Conservation (phyloP, 2,113 vertebrate species). For the Anguilla rostrata region DNA sequence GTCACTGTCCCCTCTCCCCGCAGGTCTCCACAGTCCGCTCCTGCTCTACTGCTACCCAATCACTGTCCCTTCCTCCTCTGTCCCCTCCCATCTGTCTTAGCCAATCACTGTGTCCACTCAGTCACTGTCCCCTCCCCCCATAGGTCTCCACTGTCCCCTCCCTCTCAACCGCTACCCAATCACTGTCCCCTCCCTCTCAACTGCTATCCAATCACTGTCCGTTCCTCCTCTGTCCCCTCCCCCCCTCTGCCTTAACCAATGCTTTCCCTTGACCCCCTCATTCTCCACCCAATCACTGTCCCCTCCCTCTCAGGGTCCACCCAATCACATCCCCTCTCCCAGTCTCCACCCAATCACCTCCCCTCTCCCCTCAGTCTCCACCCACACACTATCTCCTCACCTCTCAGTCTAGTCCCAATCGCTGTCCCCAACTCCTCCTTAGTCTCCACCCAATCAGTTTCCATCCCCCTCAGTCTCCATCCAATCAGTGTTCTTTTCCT, state of each 20-base stretch:
- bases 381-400: conserved; percentile 32
- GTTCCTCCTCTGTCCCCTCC: background rate
- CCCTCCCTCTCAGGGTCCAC: conserved; percentile 24
- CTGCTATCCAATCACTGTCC: no score
- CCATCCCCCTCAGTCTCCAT: no score
- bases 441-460: conserved; percentile 48
- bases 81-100: no score
- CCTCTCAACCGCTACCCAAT: no score
- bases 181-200: no score
- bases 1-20: no score
- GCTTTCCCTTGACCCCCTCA: conserved; percentile 28
- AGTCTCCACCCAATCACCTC: conserved; percentile 5
- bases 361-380: conserved; percentile 46
- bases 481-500: background rate
- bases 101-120: no score
- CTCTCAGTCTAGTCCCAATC: conserved; percentile 15
- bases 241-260: background rate
- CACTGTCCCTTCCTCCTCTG: no score
- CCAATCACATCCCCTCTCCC: conserved; percentile 10
- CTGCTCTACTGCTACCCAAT: no score
- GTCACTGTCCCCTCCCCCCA: no score
- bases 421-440: conserved; percentile 11
- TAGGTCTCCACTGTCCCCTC: no score
- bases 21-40: no score
- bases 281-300: conserved; percentile 47